Percentiles rank a stretch among this genome's conserved stretches.
Evolutionary conservation across 2,888 invertebrate species (phyloP).

Genomic region (Phyto melanocephala): DNA sequence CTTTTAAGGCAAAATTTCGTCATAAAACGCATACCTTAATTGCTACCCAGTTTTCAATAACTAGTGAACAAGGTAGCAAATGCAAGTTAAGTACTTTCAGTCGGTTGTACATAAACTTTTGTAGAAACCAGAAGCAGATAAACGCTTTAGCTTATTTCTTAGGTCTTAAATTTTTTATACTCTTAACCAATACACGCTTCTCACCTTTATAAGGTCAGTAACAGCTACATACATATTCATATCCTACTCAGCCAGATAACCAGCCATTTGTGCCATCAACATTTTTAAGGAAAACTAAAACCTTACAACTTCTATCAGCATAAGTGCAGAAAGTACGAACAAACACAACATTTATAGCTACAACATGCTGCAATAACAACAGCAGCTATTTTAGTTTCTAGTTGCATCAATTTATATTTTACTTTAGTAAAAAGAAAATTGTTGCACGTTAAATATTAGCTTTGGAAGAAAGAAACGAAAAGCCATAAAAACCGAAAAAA

Average conservation of each 20-base stretch:
- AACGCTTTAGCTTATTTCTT: conserved; percentile 28
- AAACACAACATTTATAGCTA: background rate
- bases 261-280: background rate
- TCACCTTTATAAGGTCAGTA: conserved; percentile 75
- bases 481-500: conserved; percentile 6
- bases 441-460: conserved; percentile 64
- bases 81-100: too few species aligned
- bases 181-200: conserved; percentile 73
- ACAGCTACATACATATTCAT: conserved; percentile 12
- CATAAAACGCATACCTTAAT: background rate
- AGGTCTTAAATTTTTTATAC: conserved; percentile 17
- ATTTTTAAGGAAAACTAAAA: background rate
- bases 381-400: conserved; percentile 55
- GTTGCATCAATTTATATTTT: conserved; percentile 41
- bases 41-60: background rate
- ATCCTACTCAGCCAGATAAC: background rate
- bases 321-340: background rate
- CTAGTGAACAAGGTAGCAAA: background rate
- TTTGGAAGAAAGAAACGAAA: conserved; percentile 41
- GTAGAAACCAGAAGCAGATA: conserved; percentile 50
- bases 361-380: conserved; percentile 36
- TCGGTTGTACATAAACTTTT: background rate
- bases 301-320: background rate
- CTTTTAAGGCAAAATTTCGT: background rate
- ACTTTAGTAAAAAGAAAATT: conserved; percentile 56